A percentile compares a stretch with the other conserved stretches of the same genome.
Conservation (phyloP, 2,797 vertebrate species). For the Gephyroberyx darwinii region DNA sequence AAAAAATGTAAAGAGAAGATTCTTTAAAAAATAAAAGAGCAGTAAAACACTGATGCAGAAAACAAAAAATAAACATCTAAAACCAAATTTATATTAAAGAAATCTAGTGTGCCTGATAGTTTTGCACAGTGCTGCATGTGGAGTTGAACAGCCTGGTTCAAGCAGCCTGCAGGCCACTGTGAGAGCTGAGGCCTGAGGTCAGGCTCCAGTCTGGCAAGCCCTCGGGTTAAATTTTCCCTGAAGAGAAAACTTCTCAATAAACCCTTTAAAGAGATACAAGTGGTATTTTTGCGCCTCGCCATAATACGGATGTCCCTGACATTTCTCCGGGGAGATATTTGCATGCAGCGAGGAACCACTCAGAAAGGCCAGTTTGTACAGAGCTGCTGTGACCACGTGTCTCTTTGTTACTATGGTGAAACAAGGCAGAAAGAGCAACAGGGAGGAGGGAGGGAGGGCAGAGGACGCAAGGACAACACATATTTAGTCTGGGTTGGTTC, state of each 20-base stretch:
- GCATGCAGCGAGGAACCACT: not conserved
- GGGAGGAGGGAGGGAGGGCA: not conserved
- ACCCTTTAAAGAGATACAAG: not conserved
- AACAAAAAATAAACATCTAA: too few relatives aligned
- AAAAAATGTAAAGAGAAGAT: too few relatives aligned
- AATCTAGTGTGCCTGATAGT: too few relatives aligned
- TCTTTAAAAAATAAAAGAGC: too few relatives aligned
- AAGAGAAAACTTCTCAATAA: not conserved
- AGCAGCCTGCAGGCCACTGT: too few relatives aligned
- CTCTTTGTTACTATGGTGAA: conserved; percentile 18
- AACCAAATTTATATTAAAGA: too few relatives aligned
- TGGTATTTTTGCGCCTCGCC: not conserved
- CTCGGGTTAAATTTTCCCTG: not conserved
- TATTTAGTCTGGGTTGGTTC: conserved; percentile 35
- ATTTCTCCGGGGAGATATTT: conserved; percentile 1
- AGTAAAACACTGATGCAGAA: too few relatives aligned
- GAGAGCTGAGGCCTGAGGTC: too few relatives aligned
- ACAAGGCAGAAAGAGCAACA: conserved; percentile 1
- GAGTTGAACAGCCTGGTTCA: too few relatives aligned
- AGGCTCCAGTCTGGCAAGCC: too few relatives aligned
- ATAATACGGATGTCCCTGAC: not conserved
- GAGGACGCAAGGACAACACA: conserved; percentile 10
- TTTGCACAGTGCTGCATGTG: too few relatives aligned
- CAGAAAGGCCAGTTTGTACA: too few relatives aligned
- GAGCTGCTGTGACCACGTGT: not conserved